A percentile compares a stretch with the other conserved stretches of the same genome.
phyloP scores from a whole-genome alignment of 64 coral and sea anemone genomes.

The Pachyseris speciosa region DNA sequence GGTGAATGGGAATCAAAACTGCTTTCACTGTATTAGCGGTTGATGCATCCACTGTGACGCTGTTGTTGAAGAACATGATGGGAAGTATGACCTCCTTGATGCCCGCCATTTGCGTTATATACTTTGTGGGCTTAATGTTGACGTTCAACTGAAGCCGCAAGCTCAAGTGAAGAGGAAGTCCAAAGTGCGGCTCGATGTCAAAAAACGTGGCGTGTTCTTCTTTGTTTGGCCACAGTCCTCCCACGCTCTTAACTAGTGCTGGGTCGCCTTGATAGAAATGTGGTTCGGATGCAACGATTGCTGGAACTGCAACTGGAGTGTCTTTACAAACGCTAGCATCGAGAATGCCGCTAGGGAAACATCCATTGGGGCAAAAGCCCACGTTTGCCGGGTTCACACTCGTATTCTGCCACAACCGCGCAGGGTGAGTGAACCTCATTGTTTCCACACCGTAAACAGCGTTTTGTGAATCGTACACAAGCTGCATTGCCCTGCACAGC shows the following conservation, averaged over 20 bases:
- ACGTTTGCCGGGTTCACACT: constrained; percentile 58
- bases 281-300: constrained; percentile 76
- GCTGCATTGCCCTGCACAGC: constrained; percentile 77
- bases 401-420: constrained; percentile 56
- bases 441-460: constrained; percentile 53
- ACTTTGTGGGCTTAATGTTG: constrained; percentile 45
- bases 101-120: constrained; percentile 42
- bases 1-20: not conserved
- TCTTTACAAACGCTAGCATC: constrained; percentile 55
- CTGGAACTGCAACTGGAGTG: not conserved
- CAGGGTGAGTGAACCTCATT: constrained; percentile 63
- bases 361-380: constrained; percentile 79
- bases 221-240: constrained; percentile 69
- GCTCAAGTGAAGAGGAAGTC: constrained; percentile 59
- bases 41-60: constrained; percentile 29
- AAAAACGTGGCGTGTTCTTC: constrained; percentile 73
- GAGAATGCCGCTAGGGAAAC: constrained; percentile 76
- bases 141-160: constrained; percentile 74
- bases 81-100: constrained; percentile 61
- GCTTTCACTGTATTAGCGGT: constrained; percentile 28
- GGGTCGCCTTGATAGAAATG: constrained; percentile 91
- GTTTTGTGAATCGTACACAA: constrained; percentile 50
- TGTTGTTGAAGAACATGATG: constrained; percentile 74
- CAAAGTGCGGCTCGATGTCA: constrained; percentile 69
- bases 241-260: constrained; percentile 30